Base-by-base conservation (phyloP, 2,888 invertebrate species). In the Steinernema hermaphroditum region DNA sequence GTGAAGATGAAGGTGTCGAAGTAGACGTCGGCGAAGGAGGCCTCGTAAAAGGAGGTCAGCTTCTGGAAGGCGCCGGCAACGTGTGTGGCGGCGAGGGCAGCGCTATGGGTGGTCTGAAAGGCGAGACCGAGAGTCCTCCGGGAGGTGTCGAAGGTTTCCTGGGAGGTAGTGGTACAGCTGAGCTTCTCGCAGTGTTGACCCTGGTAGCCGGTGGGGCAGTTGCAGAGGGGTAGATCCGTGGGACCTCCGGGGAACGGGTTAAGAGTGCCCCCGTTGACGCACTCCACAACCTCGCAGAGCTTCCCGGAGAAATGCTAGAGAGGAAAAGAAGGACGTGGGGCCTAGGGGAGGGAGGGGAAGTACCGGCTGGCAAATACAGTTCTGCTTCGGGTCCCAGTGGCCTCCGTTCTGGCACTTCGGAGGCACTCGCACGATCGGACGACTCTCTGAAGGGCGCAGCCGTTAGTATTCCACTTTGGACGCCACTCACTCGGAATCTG, bases 201-300 rank as follows among this genome's bases (percentile, higher is more conserved):
- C 19, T 68, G 34, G 46, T 54, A 72, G 54, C 72, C 72, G 16
- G 27, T n/a, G 1, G 44, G 54, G 29, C 72, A 72, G 62, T n/a
- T 37, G 54, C 72, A 72, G 24, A 57, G 62, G n/a, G 57, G 34
- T 9, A 54, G 68, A 22, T 57, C 41, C 22, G 34, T 70, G 29
- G 62, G 62, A n/a, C 62, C 62, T 34, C 69, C 72, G 29, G 72
- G 72, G 41, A 50, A 72, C 14, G 37, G 68, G 41, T 72, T 72
- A 4, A 22, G 12, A 12, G 54, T 12, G 9, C 72, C 72, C 8
- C 62, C 43, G 68, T 72, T 72, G 9, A 32, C 22, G 37, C 72
- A 72, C n/a, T 41, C 19, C 6, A 68, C 27, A 14, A n/a, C 41
- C 6, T 71, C 72, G 54, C 72, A 72, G 19, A 29, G 46, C 22